Conservation (phyloP, 2,113 vertebrate species). For the Melanerpes formicivorus region DNA sequence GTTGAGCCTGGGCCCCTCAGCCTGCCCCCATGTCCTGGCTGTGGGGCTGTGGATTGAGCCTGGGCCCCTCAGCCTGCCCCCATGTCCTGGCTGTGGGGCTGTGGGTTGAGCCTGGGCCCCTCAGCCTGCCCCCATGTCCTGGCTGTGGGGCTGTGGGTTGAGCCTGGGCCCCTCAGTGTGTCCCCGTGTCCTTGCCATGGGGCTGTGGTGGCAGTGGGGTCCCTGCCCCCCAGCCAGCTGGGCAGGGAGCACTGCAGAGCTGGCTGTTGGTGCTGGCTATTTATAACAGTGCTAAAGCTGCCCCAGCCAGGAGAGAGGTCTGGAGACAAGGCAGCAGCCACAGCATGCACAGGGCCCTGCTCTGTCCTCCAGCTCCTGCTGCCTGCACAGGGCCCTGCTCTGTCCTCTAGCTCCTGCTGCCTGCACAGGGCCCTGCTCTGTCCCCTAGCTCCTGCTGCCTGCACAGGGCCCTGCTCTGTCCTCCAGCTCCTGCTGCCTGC, state of each 20-base stretch:
- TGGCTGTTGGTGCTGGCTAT: not conserved
- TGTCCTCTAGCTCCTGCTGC: not conserved
- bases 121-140: too few relatives aligned
- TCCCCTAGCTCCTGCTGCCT: not conserved
- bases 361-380: too few relatives aligned
- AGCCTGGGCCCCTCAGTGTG: too few relatives aligned
- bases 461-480: not conserved
- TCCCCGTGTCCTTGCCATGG: too few relatives aligned
- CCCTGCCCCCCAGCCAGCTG: not conserved
- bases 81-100: not conserved
- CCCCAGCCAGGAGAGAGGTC: not conserved
- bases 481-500: not conserved
- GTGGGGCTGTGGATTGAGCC: not conserved
- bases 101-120: too few relatives aligned
- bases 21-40: too few relatives aligned
- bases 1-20: too few relatives aligned
- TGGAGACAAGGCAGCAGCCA: not conserved
- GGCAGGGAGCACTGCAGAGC: not conserved
- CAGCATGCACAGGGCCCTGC: not conserved
- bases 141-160: too few relatives aligned
- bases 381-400: not conserved
- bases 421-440: not conserved
- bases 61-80: rapidly evolving
- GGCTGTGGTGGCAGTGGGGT: not conserved
- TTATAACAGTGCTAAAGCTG: constrained; percentile 23